Evolutionary conservation across 2,888 invertebrate species (phyloP), one percentile per base, ranked within the genome.

Genomic region (Biston stratarius): DNA sequence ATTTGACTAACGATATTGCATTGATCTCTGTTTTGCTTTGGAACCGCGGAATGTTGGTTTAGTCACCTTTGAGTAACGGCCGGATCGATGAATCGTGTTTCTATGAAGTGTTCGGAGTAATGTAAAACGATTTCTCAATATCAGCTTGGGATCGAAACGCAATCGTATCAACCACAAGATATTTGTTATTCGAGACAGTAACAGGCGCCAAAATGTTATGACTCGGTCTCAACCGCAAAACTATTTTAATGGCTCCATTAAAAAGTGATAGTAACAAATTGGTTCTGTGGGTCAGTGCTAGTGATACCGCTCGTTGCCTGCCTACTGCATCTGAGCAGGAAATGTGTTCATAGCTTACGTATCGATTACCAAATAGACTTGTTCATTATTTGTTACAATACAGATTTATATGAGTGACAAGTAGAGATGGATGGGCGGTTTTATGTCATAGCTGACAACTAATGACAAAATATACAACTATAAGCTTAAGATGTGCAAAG

Each of bases 201-300:
- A 86, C 79, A 84, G 82, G 83, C 82, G 85, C 86, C 88, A 86
- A 90, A 90, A 87, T 87, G 83, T 87, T 87, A 85, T 82, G 83
- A 86, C 83, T 82, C 80, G 80, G 77, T 83, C 79, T 78, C 72
- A 85, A 90, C 90, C 90, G 87, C 91, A 89, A 84, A 88, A 87
- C 85, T 85, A 88, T 89, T 91, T 88, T 89, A 89, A 91, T 89
- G 87, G 85, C 81, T 85, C 86, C 88, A 91, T 92, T 91, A 92
- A 90, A 90, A 89, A 88, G 87, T 89, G 91, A 91, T 90, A 90
- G 90, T 88, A 79, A 91, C 91, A 91, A 91, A 91, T 91, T 84
- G 72, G 86, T 83, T 86, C 81, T 82, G 77, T 82, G 79, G 82
- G 79, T 81, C 82, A 77, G 78, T 77, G 77, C 77, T 79, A 71